Percentiles rank a stretch among this genome's conserved stretches.
These are phyloP conservation scores for Hydropotes inermis DNA, from an alignment of 2,113 vertebrate species.

Conservation along the genomic window DNA sequence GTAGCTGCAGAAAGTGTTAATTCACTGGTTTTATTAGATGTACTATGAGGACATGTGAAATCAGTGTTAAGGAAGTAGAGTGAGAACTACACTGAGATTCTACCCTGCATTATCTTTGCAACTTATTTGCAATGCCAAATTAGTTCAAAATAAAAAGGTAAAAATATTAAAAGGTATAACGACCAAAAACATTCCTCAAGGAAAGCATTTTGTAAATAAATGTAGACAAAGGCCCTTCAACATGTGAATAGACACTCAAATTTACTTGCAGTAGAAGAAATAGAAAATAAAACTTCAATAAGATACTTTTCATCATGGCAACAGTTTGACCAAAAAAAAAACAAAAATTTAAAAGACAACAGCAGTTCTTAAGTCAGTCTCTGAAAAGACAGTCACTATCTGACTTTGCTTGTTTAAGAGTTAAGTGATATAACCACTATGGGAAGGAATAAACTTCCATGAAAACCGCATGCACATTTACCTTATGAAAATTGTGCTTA, in stretches of 20 bases:
- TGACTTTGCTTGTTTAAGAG: background rate
- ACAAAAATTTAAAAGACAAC: background rate
- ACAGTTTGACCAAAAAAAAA: background rate
- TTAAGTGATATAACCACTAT: background rate
- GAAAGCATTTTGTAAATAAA: background rate
- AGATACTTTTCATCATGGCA: background rate
- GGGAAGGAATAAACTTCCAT: background rate
- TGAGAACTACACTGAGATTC: fast-evolving
- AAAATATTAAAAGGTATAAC: background rate
- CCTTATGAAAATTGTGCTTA: background rate
- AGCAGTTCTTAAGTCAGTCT: background rate
- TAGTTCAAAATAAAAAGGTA: background rate
- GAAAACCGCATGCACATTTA: background rate
- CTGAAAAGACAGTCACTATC: background rate
- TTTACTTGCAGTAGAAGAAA: background rate
- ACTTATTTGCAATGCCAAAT: background rate
- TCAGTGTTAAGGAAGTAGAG: background rate
- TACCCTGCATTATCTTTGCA: background rate
- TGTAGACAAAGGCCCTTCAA: background rate
- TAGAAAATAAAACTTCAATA: background rate
- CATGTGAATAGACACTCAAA: background rate
- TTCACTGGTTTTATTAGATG: background rate
- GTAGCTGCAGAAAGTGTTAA: background rate
- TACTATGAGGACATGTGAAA: background rate
- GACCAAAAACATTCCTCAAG: background rate